Percentiles rank a stretch among this genome's conserved stretches.
Evolutionary conservation across 2,113 vertebrate genomes (phyloP).

Genomic region (Misgurnus mizolepis): DNA sequence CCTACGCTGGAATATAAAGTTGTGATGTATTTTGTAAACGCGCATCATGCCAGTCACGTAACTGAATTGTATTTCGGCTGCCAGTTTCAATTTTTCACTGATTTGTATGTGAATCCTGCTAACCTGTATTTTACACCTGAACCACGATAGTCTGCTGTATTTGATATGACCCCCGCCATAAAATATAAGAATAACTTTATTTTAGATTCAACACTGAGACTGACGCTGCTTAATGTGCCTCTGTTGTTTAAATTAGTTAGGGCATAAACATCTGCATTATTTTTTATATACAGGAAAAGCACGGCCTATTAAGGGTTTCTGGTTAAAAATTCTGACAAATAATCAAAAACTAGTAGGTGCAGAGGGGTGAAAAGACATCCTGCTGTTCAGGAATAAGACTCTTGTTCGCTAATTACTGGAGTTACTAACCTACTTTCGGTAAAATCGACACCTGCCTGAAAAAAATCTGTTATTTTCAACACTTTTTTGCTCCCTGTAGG

Average conservation of each 20-base stretch:
- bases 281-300: background rate
- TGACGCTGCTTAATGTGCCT: background rate
- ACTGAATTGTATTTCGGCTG: constrained; percentile 1
- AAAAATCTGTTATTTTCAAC: background rate
- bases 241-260: background rate
- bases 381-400: background rate
- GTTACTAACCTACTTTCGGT: constrained; percentile 42
- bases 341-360: background rate
- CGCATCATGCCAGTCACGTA: constrained; percentile 4
- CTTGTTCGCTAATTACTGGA: constrained; percentile 39
- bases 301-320: background rate
- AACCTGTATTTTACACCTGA: background rate
- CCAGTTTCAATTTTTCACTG: background rate
- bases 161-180: background rate
- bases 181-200: background rate
- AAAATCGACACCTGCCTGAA: constrained; percentile 22
- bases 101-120: background rate
- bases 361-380: background rate
- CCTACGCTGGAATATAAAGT: background rate
- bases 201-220: background rate
- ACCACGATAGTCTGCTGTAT: background rate
- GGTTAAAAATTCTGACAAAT: background rate
- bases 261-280: background rate
- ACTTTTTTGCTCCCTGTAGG: background rate
- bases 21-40: background rate